These are phyloP conservation scores for Scalopus aquaticus DNA, from an alignment of 2,113 vertebrate genomes.

Conservation along the genomic window DNA sequence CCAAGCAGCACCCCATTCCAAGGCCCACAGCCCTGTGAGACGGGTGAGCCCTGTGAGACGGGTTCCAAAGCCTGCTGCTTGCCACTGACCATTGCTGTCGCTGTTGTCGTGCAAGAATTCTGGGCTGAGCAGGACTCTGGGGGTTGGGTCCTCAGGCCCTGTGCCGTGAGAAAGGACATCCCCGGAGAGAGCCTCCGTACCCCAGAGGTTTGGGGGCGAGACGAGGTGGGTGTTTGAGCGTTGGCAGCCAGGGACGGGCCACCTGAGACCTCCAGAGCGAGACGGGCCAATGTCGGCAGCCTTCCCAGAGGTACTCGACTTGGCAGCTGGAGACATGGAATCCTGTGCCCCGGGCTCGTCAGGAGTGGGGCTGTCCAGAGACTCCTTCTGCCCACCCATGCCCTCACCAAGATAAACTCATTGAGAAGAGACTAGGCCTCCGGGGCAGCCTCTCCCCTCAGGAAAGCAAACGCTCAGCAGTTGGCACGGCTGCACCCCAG, in stretches of 20 bases:
- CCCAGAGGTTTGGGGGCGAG: no score
- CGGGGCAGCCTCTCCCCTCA: neutral
- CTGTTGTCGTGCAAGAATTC: neutral
- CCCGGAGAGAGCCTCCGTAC: neutral
- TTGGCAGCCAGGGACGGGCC: neutral
- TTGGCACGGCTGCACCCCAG: fast-evolving
- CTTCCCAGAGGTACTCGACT: neutral
- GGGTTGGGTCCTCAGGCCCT: no score
- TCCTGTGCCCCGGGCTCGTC: fast-evolving
- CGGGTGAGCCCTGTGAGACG: no score
- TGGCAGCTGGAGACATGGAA: fast-evolving
- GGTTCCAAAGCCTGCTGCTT: neutral
- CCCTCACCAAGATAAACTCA: neutral
- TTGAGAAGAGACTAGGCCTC: fast-evolving
- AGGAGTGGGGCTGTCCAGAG: neutral
- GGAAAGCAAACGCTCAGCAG: neutral
- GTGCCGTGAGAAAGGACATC: neutral
- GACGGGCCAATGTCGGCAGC: fast-evolving
- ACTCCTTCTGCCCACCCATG: fast-evolving
- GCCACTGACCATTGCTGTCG: neutral
- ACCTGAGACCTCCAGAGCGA: neutral
- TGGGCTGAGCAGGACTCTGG: neutral
- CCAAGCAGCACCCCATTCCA: neutral
- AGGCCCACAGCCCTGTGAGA: neutral
- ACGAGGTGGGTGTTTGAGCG: no score